Conservation (phyloP, 1,140 invertebrate species). For the Tachypleus tridentatus region DNA sequence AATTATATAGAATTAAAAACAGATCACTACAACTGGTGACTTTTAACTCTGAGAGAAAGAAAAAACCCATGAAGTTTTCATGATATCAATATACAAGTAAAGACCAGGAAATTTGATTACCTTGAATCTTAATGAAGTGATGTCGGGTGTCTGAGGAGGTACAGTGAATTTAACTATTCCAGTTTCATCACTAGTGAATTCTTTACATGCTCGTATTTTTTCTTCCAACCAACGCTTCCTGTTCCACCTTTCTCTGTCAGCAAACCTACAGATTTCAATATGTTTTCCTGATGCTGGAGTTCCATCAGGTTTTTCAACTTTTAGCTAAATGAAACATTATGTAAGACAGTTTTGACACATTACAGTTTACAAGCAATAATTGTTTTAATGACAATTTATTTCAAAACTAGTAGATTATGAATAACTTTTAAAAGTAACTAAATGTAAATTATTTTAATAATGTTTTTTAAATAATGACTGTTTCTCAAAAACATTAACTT, state of each 20-base stretch:
- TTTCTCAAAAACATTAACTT: no score
- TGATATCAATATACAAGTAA: background rate
- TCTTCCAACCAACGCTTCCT: slow-evolving; percentile 16
- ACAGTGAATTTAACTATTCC: slow-evolving; percentile 25
- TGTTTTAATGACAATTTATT: no score
- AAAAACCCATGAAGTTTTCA: background rate
- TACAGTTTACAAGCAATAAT: no score
- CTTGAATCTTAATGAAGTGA: slow-evolving; percentile 13
- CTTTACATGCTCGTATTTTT: slow-evolving; percentile 19
- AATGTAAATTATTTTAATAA: no score
- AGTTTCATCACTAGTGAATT: slow-evolving; percentile 28
- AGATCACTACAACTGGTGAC: no score
- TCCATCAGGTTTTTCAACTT: slow-evolving; percentile 30
- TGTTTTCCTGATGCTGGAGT: slow-evolving; percentile 27
- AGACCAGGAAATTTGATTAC: slow-evolving; percentile 13
- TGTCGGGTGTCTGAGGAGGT: slow-evolving; percentile 15
- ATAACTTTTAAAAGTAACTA: no score
- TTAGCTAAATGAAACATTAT: slow-evolving; percentile 28
- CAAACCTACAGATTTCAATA: slow-evolving; percentile 25
- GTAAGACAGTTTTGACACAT: no score
- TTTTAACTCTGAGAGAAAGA: background rate
- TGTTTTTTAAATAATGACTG: no score
- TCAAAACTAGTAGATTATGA: no score
- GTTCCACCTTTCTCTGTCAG: slow-evolving; percentile 4
- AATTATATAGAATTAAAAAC: no score